Evolutionary conservation across 1,140 invertebrate species (phyloP).

Genomic region (Drosophila lacertosa): DNA sequence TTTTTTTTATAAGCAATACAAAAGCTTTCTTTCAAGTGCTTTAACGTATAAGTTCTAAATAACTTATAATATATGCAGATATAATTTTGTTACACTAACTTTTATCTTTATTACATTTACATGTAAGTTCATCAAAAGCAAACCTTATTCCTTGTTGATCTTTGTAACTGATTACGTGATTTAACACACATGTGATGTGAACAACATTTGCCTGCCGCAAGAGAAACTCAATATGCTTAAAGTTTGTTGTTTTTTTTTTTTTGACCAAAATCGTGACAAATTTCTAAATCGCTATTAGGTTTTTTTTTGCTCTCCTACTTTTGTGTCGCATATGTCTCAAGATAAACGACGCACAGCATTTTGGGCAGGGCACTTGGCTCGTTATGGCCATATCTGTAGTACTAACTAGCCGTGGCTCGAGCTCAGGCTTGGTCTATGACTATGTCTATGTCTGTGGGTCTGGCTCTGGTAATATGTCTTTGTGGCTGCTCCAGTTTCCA

Average conservation of each 20-base stretch:
- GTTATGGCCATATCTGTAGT: conserved; percentile 36
- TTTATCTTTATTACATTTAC: background rate
- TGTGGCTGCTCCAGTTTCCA: conserved; percentile 68
- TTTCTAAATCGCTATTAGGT: conserved; percentile 40
- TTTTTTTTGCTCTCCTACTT: background rate
- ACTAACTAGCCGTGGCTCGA: conserved; percentile 10
- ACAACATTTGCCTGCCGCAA: conserved; percentile 8
- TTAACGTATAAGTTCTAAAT: too few species aligned
- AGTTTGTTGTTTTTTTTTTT: conserved; percentile 27
- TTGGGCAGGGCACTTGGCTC: conserved; percentile 35
- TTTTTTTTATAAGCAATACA: too few species aligned
- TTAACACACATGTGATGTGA: background rate
- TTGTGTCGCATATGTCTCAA: conserved; percentile 29
- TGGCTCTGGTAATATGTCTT: conserved; percentile 39
- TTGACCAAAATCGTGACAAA: conserved; percentile 64
- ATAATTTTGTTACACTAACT: too few species aligned
- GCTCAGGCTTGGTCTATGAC: conserved; percentile 1
- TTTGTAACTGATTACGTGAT: background rate
- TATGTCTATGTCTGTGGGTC: conserved; percentile 34
- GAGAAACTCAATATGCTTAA: conserved; percentile 39
- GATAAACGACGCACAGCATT: conserved; percentile 30
- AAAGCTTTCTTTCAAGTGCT: too few species aligned
- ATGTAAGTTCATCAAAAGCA: background rate
- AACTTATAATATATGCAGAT: too few species aligned
- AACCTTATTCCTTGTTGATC: background rate